Base-by-base conservation (phyloP, 2,888 invertebrate species). In the Drosophila kuntzei region DNA sequence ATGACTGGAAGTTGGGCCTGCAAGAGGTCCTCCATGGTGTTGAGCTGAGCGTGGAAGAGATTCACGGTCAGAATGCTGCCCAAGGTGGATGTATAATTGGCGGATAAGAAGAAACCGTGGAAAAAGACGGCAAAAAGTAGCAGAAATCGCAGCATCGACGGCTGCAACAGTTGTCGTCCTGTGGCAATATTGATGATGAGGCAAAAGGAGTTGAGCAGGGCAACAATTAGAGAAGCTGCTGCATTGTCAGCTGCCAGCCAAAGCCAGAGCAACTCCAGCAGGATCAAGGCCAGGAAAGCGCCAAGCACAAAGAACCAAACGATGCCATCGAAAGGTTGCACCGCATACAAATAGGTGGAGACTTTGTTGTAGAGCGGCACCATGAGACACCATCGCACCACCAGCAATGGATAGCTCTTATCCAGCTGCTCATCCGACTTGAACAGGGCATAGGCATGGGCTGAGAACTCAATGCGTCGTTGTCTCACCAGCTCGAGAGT, bases 341-440 rank as follows among this genome's bases (percentile, higher is more conserved):
- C 36, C 0, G 82, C 80, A 58, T 91, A 91, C 7, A 87, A 70
- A 54, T 81, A 81, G 0, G 84, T 87, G 9, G 90, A 89, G 0
- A 90, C 85, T 14, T 72, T 78, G 25, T 85, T 76, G 44, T 80
- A 80, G 0, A 89, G 65, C 0, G 90, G 90, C 22, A 91, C 87
- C 91, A 91, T 91, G 0, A 90, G 62, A 29, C 91, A 90, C 90
- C 89, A 91, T 6, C 74, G 71, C 27, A 91, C 90, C 62, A 90
- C 90, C 49, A 82, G 36, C 32, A 90, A 29, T 0, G 90, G 91
- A 32, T 91, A 91, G 29, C 86, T 87, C 59, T 84, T 86, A 27
- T 89, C 88, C 25, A 90, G 18, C 3, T 78, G 59, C 0, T 87
- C 81, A 16, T 89, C 87, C 1, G 73, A 54, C 34, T 64, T 63